Conservation (phyloP, 2,113 vertebrate genomes). For the Phyllostomus discolor region DNA sequence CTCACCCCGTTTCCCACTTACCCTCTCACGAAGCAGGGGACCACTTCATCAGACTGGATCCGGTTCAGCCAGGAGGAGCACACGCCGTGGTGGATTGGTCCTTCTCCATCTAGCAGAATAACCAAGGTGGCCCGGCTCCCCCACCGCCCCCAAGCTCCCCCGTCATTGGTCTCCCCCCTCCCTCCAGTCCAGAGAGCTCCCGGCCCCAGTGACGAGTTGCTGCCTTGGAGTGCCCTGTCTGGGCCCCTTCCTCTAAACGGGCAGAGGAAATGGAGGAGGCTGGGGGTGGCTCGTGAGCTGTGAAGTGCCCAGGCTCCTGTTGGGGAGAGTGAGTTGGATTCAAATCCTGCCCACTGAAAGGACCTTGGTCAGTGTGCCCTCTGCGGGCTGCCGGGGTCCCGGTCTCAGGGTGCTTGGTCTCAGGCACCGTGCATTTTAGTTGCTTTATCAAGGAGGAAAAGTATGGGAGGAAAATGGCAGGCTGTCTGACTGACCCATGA, state of each 20-base stretch:
- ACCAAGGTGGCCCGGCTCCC: not conserved
- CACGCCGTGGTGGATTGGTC: conserved; percentile 94
- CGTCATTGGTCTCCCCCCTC: accelerated
- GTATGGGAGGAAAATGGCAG: accelerated
- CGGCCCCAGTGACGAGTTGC: not conserved
- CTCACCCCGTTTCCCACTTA: conserved; percentile 73
- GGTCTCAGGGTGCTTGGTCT: not conserved
- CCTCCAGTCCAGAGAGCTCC: not conserved
- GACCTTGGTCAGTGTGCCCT: not conserved
- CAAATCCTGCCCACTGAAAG: not conserved
- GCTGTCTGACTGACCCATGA: too few species aligned
- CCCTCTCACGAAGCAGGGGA: conserved; percentile 97
- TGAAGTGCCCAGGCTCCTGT: not conserved
- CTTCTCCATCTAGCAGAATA: conserved; percentile 87
- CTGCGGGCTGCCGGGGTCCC: not conserved
- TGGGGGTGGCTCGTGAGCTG: not conserved
- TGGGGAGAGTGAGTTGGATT: not conserved
- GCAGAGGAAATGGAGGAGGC: not conserved
- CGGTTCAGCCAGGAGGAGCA: conserved; percentile 98
- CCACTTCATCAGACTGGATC: conserved; percentile 90
- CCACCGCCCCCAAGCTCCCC: accelerated
- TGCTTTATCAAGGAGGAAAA: not conserved
- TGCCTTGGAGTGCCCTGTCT: not conserved
- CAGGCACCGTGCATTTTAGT: not conserved
- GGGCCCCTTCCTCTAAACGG: not conserved